Conservation (phyloP, 2,888 invertebrate genomes). For the Eristalis arbustorum region DNA sequence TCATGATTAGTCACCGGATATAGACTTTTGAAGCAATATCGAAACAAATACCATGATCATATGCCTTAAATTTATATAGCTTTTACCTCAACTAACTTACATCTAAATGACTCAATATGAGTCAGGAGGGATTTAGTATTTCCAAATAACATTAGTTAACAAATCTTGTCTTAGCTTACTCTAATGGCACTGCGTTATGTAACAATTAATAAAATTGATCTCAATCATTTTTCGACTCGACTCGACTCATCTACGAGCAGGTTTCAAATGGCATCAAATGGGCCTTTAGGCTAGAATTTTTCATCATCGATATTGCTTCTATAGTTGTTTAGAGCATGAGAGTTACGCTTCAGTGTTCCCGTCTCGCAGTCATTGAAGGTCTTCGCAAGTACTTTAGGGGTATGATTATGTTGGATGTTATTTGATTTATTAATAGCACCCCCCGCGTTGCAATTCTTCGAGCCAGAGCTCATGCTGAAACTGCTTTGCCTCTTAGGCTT, state of each 20-base stretch:
- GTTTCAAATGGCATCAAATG: neutral
- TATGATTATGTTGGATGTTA: constrained; percentile 84
- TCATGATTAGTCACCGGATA: constrained; percentile 52
- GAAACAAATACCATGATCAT: constrained; percentile 22
- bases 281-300: constrained; percentile 75
- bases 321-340: constrained; percentile 85
- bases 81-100: constrained; percentile 12
- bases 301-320: constrained; percentile 79
- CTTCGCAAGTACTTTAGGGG: constrained; percentile 86
- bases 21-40: constrained; percentile 38
- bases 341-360: constrained; percentile 88
- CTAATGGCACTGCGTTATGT: constrained; percentile 65
- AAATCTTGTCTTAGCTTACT: constrained; percentile 46
- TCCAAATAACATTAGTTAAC: constrained; percentile 54
- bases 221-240: constrained; percentile 16
- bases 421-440: constrained; percentile 82
- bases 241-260: neutral
- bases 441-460: constrained; percentile 76
- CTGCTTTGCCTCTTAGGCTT: constrained; percentile 86
- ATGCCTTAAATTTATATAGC: neutral
- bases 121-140: constrained; percentile 72
- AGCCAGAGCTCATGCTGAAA: constrained; percentile 82
- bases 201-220: constrained; percentile 17
- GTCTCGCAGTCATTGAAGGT: constrained; percentile 89
- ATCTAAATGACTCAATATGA: constrained; percentile 75